These are phyloP conservation scores for Rosalia funebris DNA, from an alignment of 2,888 invertebrate genomes.

Conservation along the genomic window DNA sequence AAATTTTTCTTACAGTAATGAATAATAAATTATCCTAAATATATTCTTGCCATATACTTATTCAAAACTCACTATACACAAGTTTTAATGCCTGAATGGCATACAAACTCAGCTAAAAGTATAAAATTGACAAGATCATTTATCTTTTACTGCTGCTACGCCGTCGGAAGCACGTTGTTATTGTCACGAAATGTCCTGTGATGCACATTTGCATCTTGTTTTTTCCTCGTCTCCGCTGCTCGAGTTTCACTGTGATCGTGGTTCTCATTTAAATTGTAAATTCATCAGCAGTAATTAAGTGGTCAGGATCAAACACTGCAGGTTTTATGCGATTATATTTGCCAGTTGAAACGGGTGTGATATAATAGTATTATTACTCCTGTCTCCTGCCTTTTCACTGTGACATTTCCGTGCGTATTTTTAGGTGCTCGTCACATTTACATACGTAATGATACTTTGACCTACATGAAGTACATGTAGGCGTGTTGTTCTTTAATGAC, in stretches of 20 bases:
- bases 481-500: too few relatives aligned
- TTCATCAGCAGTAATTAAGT: constrained; percentile 27
- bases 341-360: constrained; percentile 14
- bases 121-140: constrained; percentile 11
- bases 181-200: constrained; percentile 16
- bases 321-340: constrained; percentile 18
- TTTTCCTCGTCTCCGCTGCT: constrained; percentile 16
- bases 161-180: constrained; percentile 16
- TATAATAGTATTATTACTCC: constrained; percentile 7
- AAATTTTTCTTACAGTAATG: too few relatives aligned
- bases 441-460: too few relatives aligned
- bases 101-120: too few relatives aligned
- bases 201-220: constrained; percentile 28
- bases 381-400: background rate
- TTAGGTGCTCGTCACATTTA: too few relatives aligned
- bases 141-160: constrained; percentile 4
- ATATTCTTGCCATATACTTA: too few relatives aligned
- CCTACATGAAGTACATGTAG: too few relatives aligned
- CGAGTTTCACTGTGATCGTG: constrained; percentile 6
- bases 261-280: constrained; percentile 23
- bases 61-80: too few relatives aligned
- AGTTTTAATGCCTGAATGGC: too few relatives aligned
- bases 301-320: constrained; percentile 16
- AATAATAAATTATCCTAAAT: too few relatives aligned
- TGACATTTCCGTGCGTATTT: too few relatives aligned